A percentile compares a stretch with the other conserved stretches of the same genome.
These are phyloP conservation scores for Tribolium freemani DNA, from an alignment of 2,888 invertebrate genomes.

Conservation along the genomic window DNA sequence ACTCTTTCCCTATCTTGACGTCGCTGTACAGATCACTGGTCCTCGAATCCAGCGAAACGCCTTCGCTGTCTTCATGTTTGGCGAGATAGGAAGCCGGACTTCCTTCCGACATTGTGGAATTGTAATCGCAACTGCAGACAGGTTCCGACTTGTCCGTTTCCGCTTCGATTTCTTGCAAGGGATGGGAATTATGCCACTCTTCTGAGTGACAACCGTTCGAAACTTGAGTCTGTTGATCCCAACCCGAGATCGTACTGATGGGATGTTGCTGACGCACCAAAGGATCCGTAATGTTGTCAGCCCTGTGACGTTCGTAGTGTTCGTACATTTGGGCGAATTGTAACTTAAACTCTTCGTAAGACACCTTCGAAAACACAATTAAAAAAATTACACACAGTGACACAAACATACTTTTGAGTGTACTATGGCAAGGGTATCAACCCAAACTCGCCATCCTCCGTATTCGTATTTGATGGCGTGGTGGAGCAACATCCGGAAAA, in stretches of 20 bases:
- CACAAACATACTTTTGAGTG: slow-evolving; percentile 88
- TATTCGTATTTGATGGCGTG: slow-evolving; percentile 99
- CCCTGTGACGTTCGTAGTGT: slow-evolving; percentile 93
- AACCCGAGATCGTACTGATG: slow-evolving; percentile 96
- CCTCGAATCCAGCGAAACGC: slow-evolving; percentile 70
- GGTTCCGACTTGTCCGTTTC: slow-evolving; percentile 64
- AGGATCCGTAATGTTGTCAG: slow-evolving; percentile 96
- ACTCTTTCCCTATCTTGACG: slow-evolving; percentile 74
- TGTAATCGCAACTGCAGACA: slow-evolving; percentile 68
- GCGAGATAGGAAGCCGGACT: slow-evolving; percentile 69
- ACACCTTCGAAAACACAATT: slow-evolving; percentile 75
- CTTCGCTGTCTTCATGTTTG: slow-evolving; percentile 69
- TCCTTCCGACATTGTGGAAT: slow-evolving; percentile 68
- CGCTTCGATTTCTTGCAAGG: slow-evolving; percentile 60
- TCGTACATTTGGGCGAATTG: slow-evolving; percentile 99
- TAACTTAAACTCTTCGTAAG: slow-evolving; percentile 97
- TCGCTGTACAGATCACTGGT: slow-evolving; percentile 75
- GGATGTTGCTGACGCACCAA: slow-evolving; percentile 93
- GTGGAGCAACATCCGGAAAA: slow-evolving; percentile 97
- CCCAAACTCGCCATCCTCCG: slow-evolving; percentile 99
- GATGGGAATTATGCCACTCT: slow-evolving; percentile 60
- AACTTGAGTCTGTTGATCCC: slow-evolving; percentile 79
- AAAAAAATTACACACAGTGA: slow-evolving; percentile 42
- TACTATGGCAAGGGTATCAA: slow-evolving; percentile 98
- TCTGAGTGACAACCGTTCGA: slow-evolving; percentile 62